Base-by-base conservation (phyloP, 2,888 invertebrate genomes). In the Loripinus fragilis region DNA sequence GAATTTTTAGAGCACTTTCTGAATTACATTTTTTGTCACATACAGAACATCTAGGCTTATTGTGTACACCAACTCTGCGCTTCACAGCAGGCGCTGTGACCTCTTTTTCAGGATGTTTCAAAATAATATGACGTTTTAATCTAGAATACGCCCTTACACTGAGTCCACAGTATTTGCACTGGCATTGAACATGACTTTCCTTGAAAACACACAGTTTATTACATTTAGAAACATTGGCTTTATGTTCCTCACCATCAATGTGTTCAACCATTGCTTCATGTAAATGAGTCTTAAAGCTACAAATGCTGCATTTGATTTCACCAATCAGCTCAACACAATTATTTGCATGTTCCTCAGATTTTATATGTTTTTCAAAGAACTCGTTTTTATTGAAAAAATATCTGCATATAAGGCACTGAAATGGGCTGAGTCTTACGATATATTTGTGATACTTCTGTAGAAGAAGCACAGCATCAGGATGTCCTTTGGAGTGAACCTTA, bases 391-490 rank as follows among this genome's bases (percentile, higher is more conserved):
- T 97, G 87, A 96, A 96, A 92, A 97, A 98, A 93, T 97, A 98
- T 76, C 95, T 95, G 92, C 98, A 98, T 20, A 96, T 95, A 55
- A 95, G 95, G 91, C 98, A 98, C 93, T 97, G 97, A 91, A 96
- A 98, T 0, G 97, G 97, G 66, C 97, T 96, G 88, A 97, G 96
- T 77, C 96, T 95, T 8, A 97, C 96, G 81, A 98, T 96, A 77
- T 96, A 95, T 82, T 95, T 95, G 90, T 97, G 97, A 92, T 97
- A 96, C 71, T 96, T 95, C 42, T 97, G 94, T 71, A 97, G 95
- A 90, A 97, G 95, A 71, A 95, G 69, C 41, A 89, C 80, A 15
- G 95, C 94, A 38, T 75, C 94, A 3, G 95, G 95, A 80, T 90
- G 86, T 8, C 78, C 85, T 42, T 78, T 95, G 94, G 64, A 94